phyloP scores from a whole-genome alignment of 1,140 invertebrate species.

The Cydia strobilella region DNA sequence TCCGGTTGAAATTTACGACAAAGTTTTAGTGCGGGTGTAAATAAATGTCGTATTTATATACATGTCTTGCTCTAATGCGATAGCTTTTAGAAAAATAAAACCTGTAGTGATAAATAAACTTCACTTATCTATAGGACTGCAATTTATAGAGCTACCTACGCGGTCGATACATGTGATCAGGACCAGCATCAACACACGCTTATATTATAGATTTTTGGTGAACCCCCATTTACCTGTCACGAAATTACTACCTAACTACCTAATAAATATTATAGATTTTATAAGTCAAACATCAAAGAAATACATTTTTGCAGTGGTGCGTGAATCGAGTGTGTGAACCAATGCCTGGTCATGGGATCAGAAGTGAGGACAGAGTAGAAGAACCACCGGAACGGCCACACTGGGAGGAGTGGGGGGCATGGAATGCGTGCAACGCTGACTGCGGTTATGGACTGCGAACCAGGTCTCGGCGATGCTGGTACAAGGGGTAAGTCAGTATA shows the following conservation, averaged over 20 bases:
- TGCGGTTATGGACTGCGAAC: slow-evolving; percentile 69
- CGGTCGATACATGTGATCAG: too few species aligned
- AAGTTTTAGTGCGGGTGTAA: slow-evolving; percentile 12
- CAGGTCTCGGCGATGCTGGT: slow-evolving; percentile 54
- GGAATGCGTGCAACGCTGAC: slow-evolving; percentile 63
- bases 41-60: slow-evolving; percentile 4
- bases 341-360: slow-evolving; percentile 60
- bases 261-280: too few species aligned
- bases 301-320: slow-evolving; percentile 59
- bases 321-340: slow-evolving; percentile 65
- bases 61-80: background rate
- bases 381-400: slow-evolving; percentile 41
- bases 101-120: too few species aligned
- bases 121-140: too few species aligned
- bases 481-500: slow-evolving; percentile 54
- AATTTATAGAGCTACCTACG: too few species aligned
- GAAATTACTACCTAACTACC: too few species aligned
- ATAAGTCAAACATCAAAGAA: background rate
- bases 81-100: background rate
- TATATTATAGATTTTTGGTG: too few species aligned
- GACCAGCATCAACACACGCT: too few species aligned
- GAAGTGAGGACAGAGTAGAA: slow-evolving; percentile 39
- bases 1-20: slow-evolving; percentile 13
- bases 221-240: too few species aligned
- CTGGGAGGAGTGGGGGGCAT: slow-evolving; percentile 67